A percentile compares a stretch with the other conserved stretches of the same genome.
These are phyloP conservation scores for Drosophila cardini DNA, from an alignment of 1,140 invertebrate species.

Conservation along the genomic window DNA sequence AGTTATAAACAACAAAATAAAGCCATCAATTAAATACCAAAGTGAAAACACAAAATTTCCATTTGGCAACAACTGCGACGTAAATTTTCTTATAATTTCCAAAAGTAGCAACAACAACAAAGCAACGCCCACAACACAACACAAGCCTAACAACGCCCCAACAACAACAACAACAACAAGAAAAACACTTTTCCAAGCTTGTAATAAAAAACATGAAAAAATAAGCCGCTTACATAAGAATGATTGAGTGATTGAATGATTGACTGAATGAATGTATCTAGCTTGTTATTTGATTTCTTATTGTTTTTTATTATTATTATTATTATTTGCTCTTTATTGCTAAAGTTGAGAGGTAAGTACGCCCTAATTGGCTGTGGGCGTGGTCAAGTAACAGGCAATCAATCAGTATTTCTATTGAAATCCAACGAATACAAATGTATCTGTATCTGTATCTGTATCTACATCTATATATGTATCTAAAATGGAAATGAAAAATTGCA, in stretches of 20 bases:
- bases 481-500: background rate
- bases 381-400: conserved; percentile 30
- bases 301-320: background rate
- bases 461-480: background rate
- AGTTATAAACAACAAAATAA: background rate
- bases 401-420: conserved; percentile 19
- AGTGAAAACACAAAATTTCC: conserved; percentile 13
- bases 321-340: conserved; percentile 5
- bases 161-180: conserved; percentile 14
- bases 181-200: conserved; percentile 27
- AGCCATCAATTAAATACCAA: background rate
- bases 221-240: conserved; percentile 40
- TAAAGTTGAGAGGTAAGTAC: conserved; percentile 1
- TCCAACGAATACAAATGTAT: background rate
- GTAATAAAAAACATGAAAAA: conserved; percentile 1
- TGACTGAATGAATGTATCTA: conserved; percentile 25
- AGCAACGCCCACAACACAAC: conserved; percentile 8
- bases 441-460: background rate
- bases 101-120: conserved; percentile 11
- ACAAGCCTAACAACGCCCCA: conserved; percentile 12
- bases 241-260: background rate
- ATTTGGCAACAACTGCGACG: conserved; percentile 18
- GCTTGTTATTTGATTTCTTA: conserved; percentile 30
- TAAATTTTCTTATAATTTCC: conserved; percentile 16
- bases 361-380: conserved; percentile 28